Conservation (phyloP, 37 sponge, comb jelly and placozoan species). For the Diacarnus erythraeanus region DNA sequence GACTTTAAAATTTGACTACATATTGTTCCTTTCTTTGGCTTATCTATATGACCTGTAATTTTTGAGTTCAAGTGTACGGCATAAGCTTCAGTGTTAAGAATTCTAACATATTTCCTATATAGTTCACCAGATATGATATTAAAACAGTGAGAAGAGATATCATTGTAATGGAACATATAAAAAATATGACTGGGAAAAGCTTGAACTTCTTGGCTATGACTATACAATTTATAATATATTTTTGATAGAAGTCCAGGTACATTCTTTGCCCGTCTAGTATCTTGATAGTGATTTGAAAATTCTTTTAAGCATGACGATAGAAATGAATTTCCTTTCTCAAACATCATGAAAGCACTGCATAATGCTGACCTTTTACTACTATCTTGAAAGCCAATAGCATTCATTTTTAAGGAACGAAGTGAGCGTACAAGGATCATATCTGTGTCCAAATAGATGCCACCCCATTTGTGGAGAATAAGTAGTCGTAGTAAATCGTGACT, state of each 20-base stretch:
- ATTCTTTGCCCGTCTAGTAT: background rate
- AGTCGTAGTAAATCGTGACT: background rate
- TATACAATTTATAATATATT: background rate
- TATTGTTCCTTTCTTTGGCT: background rate
- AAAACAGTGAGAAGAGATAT: too few relatives aligned
- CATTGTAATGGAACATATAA: too few relatives aligned
- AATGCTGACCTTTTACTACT: background rate
- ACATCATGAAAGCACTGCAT: background rate
- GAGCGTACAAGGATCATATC: background rate
- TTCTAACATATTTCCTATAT: too few relatives aligned
- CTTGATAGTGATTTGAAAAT: background rate
- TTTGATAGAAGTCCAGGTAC: background rate
- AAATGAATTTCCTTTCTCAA: background rate
- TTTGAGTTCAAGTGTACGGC: background rate
- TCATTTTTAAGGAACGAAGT: background rate
- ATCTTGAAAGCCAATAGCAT: background rate
- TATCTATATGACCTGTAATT: background rate
- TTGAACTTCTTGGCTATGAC: background rate
- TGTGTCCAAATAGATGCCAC: slow-evolving; percentile 4
- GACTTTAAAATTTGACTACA: slow-evolving; percentile 7
- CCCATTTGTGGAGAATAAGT: background rate
- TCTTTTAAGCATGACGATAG: background rate
- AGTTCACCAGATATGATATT: too few relatives aligned
- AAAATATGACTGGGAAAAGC: too few relatives aligned
- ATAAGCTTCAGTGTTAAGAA: background rate